phyloP scores from a whole-genome alignment of 2,888 invertebrate genomes.

The Drosophila neutralis region DNA sequence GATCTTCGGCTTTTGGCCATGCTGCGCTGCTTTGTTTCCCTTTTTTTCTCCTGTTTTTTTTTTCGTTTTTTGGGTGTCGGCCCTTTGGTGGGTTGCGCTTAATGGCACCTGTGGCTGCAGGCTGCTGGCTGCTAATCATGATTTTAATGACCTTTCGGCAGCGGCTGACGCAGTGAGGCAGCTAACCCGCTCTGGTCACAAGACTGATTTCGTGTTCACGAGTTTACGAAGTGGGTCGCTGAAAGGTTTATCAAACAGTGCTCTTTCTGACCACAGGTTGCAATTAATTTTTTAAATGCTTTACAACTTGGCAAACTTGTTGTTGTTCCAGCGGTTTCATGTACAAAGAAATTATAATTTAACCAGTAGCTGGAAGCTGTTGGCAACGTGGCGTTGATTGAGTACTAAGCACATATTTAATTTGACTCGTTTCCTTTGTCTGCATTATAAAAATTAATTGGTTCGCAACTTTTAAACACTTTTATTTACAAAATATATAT shows the following conservation, averaged over 20 bases:
- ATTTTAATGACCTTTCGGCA: constrained; percentile 69
- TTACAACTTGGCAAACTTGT: constrained; percentile 40
- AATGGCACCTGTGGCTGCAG: constrained; percentile 72
- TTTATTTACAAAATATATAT: neutral
- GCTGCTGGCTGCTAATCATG: constrained; percentile 60
- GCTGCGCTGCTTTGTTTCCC: neutral
- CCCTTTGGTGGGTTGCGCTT: constrained; percentile 35
- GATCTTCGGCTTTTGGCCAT: neutral
- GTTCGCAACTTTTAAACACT: neutral
- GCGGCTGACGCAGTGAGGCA: constrained; percentile 18
- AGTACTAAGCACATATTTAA: constrained; percentile 55
- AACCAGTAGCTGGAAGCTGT: constrained; percentile 25
- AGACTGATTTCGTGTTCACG: constrained; percentile 29
- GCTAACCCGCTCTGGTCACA: constrained; percentile 1
- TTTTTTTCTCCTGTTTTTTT: neutral
- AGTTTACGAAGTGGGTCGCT: constrained; percentile 9
- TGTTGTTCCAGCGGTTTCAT: constrained; percentile 11
- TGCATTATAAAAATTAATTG: neutral
- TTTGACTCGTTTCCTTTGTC: neutral
- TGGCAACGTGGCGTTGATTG: constrained; percentile 41
- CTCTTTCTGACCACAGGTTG: constrained; percentile 34
- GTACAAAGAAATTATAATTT: constrained; percentile 45
- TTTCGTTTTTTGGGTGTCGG: constrained; percentile 1
- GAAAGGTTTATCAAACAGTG: constrained; percentile 62
- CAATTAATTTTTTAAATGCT: constrained; percentile 75